Evolutionary conservation across 2,797 vertebrate genomes (phyloP).

Genomic region (Notolepis coatsorum): DNA sequence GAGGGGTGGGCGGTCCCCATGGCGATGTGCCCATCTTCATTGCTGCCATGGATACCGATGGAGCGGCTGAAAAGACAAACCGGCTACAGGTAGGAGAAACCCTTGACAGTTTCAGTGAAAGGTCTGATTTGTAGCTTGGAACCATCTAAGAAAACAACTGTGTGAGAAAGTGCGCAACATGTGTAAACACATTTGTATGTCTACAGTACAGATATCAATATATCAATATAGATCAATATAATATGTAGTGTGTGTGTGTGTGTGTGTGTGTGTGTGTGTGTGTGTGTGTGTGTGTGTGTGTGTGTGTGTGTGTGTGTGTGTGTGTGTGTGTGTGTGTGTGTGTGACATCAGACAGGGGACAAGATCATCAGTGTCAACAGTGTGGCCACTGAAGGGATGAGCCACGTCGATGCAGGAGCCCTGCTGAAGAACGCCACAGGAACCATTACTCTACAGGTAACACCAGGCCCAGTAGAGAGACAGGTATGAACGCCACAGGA

Average conservation of each 20-base stretch:
- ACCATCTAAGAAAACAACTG: no score
- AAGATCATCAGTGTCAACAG: conserved; percentile 90
- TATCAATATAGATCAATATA: neutral
- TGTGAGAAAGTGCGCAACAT: neutral
- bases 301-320: conserved; percentile 8
- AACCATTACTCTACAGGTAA: conserved; percentile 88
- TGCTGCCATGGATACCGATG: conserved; percentile 90
- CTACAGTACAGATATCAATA: no score
- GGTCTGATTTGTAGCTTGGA: no score
- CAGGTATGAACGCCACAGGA: no score
- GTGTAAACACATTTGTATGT: no score
- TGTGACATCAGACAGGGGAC: conserved; percentile 85
- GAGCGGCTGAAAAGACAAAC: conserved; percentile 89
- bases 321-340: conserved; percentile 22
- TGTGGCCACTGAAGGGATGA: conserved; percentile 87
- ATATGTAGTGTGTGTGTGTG: neutral
- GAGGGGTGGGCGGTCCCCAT: conserved; percentile 89
- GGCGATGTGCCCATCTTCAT: conserved; percentile 91
- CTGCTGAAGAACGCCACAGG: conserved; percentile 86
- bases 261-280: neutral
- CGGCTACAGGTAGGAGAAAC: conserved; percentile 84
- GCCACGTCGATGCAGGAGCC: conserved; percentile 85
- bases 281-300: conserved; percentile 4
- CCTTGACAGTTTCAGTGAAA: neutral
- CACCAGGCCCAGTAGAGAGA: no score